Evolutionary conservation across 2,888 invertebrate species (phyloP).

Genomic region (Catocala fraxini): DNA sequence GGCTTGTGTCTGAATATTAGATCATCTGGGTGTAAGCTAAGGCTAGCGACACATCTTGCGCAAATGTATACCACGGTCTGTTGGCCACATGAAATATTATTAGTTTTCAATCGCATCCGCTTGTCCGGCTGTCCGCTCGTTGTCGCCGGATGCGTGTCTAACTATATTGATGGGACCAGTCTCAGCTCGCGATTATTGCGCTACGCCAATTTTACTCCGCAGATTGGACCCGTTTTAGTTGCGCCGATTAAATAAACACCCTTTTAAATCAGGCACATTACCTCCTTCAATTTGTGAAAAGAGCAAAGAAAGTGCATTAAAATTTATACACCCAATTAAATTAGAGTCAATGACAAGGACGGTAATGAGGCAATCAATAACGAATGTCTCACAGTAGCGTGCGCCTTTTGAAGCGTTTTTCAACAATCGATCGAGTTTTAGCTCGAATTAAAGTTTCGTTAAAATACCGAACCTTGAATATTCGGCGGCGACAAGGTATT

Average conservation of each 20-base stretch:
- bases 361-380: conserved; percentile 76
- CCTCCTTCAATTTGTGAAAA: conserved; percentile 23
- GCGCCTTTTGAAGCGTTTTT: conserved; percentile 54
- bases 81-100: conserved; percentile 71
- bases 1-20: conserved; percentile 47
- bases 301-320: conserved; percentile 62
- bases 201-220: conserved; percentile 72
- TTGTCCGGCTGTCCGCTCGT: conserved; percentile 66
- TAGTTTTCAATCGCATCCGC: conserved; percentile 76
- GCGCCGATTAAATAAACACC: conserved; percentile 61
- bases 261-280: conserved; percentile 52
- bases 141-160: conserved; percentile 79
- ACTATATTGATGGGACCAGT: conserved; percentile 79
- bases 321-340: conserved; percentile 78
- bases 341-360: conserved; percentile 66
- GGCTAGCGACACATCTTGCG: conserved; percentile 60
- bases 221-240: conserved; percentile 63
- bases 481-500: conserved; percentile 62
- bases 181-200: conserved; percentile 52
- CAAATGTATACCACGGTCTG: conserved; percentile 67
- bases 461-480: conserved; percentile 70
- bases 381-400: conserved; percentile 59
- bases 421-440: conserved; percentile 66
- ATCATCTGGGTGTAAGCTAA: conserved; percentile 37
- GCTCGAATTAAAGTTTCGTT: conserved; percentile 78